Conservation (phyloP, 2,113 vertebrate species). For the Aramus guarauna region DNA sequence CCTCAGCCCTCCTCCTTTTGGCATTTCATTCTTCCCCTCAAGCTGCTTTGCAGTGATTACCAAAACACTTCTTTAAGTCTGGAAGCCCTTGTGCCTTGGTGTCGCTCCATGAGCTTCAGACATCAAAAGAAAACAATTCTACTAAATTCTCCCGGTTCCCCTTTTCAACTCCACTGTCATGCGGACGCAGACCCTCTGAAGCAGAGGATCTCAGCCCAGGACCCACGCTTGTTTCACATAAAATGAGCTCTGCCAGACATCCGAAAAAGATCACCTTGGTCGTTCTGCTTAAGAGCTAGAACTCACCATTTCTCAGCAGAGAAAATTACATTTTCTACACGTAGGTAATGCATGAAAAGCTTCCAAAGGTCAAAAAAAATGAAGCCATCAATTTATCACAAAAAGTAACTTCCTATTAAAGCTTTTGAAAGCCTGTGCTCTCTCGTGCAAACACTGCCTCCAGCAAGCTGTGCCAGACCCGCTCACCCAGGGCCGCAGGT, state of each 20-base stretch:
- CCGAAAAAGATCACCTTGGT: neutral
- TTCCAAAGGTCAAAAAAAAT: slow-evolving; percentile 26
- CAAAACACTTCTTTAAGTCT: neutral
- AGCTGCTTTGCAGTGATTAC: neutral
- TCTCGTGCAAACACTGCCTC: neutral
- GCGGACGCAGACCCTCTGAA: neutral
- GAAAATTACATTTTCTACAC: neutral
- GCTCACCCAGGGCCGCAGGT: neutral
- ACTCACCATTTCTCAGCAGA: neutral
- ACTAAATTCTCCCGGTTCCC: neutral
- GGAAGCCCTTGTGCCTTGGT: neutral
- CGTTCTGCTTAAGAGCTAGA: neutral
- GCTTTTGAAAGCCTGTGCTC: neutral
- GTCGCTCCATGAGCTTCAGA: neutral
- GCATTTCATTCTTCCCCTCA: neutral
- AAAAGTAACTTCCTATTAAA: neutral
- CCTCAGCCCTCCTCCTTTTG: neutral
- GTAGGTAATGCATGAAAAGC: neutral
- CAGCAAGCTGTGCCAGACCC: neutral
- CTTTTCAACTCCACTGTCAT: neutral
- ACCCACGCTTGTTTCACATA: neutral
- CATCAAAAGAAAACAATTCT: neutral
- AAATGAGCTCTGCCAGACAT: neutral
- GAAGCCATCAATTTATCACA: slow-evolving; percentile 6
- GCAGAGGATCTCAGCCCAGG: neutral